Percentiles rank a stretch among this genome's conserved stretches.
Evolutionary conservation across 2,797 vertebrate species (phyloP).

Genomic region (Typhlichthys eigenmanni): DNA sequence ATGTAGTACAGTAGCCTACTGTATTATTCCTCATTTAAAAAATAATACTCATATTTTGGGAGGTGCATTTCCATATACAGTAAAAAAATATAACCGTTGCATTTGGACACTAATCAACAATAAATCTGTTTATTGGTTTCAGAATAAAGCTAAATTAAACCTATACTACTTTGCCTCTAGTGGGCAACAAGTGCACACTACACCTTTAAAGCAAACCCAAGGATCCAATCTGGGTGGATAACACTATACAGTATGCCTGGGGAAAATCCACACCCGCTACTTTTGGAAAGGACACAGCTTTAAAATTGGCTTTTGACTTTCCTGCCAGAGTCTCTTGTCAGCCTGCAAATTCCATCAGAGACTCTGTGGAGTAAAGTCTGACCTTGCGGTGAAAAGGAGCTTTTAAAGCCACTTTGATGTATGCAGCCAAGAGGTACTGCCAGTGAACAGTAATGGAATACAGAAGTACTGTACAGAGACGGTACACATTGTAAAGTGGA

Average conservation of each 20-base stretch:
- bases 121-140: no score
- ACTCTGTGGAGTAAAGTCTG: constrained; percentile 12
- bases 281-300: constrained; percentile 29
- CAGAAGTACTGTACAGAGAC: background rate
- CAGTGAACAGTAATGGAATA: constrained; percentile 47
- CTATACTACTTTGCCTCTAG: no score
- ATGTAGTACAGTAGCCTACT: no score
- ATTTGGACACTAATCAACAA: no score
- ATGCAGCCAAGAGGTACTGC: constrained; percentile 43
- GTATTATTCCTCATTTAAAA: no score
- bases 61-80: no score
- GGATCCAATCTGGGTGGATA: constrained; percentile 37
- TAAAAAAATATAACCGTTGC: no score
- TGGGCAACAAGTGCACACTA: no score
- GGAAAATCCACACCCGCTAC: constrained; percentile 34
- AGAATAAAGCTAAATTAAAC: no score
- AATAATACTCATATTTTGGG: no score
- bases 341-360: constrained; percentile 42
- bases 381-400: constrained; percentile 5
- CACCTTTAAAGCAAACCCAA: background rate
- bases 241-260: constrained; percentile 10
- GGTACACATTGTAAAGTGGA: constrained; percentile 11
- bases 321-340: constrained; percentile 27
- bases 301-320: constrained; percentile 47
- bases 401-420: constrained; percentile 39